Base-by-base conservation (phyloP, 2,113 vertebrate species). In the Panthera tigris region DNA sequence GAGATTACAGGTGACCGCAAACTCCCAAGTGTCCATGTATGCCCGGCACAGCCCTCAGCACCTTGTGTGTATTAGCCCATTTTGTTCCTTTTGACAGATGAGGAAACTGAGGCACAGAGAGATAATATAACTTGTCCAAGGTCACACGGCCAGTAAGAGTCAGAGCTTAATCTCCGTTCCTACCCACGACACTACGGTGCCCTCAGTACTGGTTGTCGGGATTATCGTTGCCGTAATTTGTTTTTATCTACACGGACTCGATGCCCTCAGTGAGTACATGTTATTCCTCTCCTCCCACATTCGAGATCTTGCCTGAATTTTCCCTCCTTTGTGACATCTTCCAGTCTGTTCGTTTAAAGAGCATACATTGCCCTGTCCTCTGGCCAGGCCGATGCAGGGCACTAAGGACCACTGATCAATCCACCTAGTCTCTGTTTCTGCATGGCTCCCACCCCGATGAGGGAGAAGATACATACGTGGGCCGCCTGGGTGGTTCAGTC, bases 81-180 rank as follows among this genome's bases (percentile, higher is more conserved):
- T 45, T 76, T 31, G 41, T 74, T 94, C 80, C 39, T 45, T 57
- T 84, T 92, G 41, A 84, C 55, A 84, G 76, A 83, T 33, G 69
- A 94, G 76, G 68, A 94, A 86, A 95, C 84, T 86, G 88, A 97
- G 96, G 93, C 93, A 79, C 61, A 50, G 89, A 63, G 55, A 15
- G 50, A 21, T 33, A n/a, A 25, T 14, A 3, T 87, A 73, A n/a
- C 55, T 78, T 92, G 57, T 31, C 52, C 69, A 29, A 55, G 11
- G 39, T 76, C 82, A 39, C 73, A 31, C 10, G 52, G 83, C 33
- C 86, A 74, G 23, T 29, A 31, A 92, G 33, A 61, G 27, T 31
- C 63, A n/a, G 41, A 50, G 41, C n/a, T 57, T 85, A 61, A 65
- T 89, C 55, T 73, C 48, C 31, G 29, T 48, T 68, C 74, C 74